These are phyloP conservation scores for Microtus richardsoni DNA, from an alignment of 2,113 vertebrate genomes.

Conservation along the genomic window DNA sequence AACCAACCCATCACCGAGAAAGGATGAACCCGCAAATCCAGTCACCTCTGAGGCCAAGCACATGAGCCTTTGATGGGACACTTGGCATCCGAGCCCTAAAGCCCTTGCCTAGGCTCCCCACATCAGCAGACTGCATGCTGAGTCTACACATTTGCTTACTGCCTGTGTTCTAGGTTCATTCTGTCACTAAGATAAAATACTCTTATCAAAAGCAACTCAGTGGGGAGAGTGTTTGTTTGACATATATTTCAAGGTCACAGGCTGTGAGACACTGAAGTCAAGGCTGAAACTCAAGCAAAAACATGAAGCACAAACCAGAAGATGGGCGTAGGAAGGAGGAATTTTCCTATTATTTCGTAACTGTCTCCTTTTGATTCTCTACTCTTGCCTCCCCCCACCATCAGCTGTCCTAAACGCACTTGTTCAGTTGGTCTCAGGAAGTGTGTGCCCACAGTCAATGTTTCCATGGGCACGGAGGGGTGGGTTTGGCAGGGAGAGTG, in stretches of 20 bases:
- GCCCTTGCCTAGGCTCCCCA: neutral
- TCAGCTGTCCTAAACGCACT: neutral
- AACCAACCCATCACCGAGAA: neutral
- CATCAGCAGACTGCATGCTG: no score
- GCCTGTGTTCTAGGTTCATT: neutral
- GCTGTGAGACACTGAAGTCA: neutral
- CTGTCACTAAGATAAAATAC: neutral
- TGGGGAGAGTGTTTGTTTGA: neutral
- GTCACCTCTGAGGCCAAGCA: neutral
- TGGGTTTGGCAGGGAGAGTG: neutral
- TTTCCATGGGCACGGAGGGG: neutral
- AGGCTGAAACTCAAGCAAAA: neutral
- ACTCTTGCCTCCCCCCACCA: neutral
- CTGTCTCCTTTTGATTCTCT: neutral
- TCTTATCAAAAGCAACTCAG: neutral
- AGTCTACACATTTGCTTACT: neutral
- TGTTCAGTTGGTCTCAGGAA: neutral
- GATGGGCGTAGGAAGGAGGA: neutral
- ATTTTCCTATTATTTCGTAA: neutral
- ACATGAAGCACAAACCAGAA: neutral
- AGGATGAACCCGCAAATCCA: neutral
- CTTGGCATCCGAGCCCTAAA: no score
- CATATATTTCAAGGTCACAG: neutral
- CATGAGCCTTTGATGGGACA: neutral
- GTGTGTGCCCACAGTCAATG: neutral